Evolutionary conservation across 2,888 invertebrate genomes (phyloP), one percentile per base, ranked within the genome.

Genomic region (Drosophila eohydei): DNA sequence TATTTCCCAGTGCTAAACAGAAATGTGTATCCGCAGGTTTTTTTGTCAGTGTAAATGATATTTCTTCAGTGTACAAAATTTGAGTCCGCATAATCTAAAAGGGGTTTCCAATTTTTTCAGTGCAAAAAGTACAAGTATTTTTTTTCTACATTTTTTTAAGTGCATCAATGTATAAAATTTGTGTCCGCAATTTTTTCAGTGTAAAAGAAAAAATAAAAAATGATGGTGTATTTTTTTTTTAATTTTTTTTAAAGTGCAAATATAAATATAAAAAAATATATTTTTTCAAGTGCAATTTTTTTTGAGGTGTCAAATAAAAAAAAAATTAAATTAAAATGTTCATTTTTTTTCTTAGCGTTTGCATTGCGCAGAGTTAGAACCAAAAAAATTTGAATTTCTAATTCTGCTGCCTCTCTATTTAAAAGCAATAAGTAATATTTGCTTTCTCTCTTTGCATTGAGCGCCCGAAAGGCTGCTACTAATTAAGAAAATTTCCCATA

Each of bases 101-200:
- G 44, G n/a, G 50, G 51, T 36, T 7, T 11, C 51, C 12, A 28
- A 38, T 28, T 46, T 52, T 58, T 60, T 16, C 26, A 40, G 55
- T 21, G 56, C 26, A 6, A 30, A 12, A 32, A 16, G 14, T 46
- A 40, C 16, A 28, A 46, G 14, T 7, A 14, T 28, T 46, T 46
- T 46, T 44, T 46, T 28, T 28, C 8, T 63, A 14, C 9, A 11
- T 52, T 48, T 57, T 70, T 64, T 71, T 64, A 48, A 73, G 79
- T 79, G 78, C 34, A 48, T 54, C 14, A 44, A 41, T 16, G n/a
- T 46, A 21, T 30, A 28, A 36, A 64, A 55, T 40, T 26, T 46
- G 56, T 69, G 70, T 71, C 52, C 70, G 46, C 4, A 60, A 69
- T 74, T 70, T 71, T 34, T 67, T 56, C 62, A 76, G 73, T 61